Evolutionary conservation across 92 coral and sea anemone species (phyloP).

Genomic region (Desmophyllum pertusum): DNA sequence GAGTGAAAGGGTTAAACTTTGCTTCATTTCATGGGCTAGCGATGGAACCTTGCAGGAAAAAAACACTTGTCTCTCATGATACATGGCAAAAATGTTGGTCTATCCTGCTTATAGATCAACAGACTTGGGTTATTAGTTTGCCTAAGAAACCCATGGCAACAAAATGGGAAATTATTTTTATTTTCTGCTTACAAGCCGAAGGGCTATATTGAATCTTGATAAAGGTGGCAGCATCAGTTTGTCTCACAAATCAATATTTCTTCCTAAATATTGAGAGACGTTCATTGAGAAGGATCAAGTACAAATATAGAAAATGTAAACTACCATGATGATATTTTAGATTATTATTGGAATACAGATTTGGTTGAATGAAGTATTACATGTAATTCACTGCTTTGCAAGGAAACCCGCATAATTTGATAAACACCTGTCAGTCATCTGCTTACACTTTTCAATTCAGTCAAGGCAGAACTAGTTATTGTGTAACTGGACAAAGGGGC

Average conservation of each 20-base stretch:
- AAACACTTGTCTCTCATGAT: no score
- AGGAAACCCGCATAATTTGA: not conserved
- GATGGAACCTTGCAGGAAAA: no score
- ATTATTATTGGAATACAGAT: not conserved
- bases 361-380: not conserved
- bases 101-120: not conserved
- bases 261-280: not conserved
- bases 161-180: not conserved
- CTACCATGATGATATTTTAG: not conserved
- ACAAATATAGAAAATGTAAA: not conserved
- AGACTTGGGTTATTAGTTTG: not conserved
- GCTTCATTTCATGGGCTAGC: no score
- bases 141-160: not conserved
- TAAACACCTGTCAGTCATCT: slow-evolving; percentile 9
- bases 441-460: no score
- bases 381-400: not conserved
- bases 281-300: not conserved
- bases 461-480: not conserved
- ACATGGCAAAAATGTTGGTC: not conserved
- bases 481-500: slow-evolving; percentile 2
- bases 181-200: not conserved
- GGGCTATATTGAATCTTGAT: not conserved
- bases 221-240: not conserved
- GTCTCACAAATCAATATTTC: not conserved
- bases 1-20: no score